Evolutionary conservation across 2,797 vertebrate species (phyloP), one percentile per base, ranked within the genome.

Genomic region (Hybognathus amarus): DNA sequence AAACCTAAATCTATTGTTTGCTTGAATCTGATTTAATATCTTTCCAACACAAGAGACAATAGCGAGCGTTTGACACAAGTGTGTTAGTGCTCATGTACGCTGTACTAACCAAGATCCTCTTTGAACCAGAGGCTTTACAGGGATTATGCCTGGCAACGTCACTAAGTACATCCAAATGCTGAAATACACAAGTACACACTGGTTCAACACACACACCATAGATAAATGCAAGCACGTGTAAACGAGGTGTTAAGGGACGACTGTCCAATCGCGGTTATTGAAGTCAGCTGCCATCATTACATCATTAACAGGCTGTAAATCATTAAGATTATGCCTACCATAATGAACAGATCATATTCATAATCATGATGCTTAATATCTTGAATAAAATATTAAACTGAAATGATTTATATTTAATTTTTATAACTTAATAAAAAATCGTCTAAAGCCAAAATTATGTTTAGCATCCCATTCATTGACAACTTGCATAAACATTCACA

Each of bases 61-160:
- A 24, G 83, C 56, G 36, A 67, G 59, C 8, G 56, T 63, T 67
- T 67, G 56, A 79, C 63, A 74, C 68, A 71, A 68, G 80, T 75
- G 56, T 27, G 36, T 83, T 83, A 42, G 80, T 82, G 69, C 68
- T 52, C 30, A 36, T 63, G 40, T 74, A 45, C 24, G 18, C 47
- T 42, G 77, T 71, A 59, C 77, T 61, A 70, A 83, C 61, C 20
- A 24, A 81, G 80, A 87, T 85, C 84, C 78, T 77, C 84, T 87
- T 83, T 84, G 82, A 77, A 85, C 47, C 50, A 59, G 15, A 10
- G 73, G 77, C 64, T 85, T 87, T 81, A 77, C 45, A 63, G 56
- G 78, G 86, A 81, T 87, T 87, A 85, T 38, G 30, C 22, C 74
- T 75, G 78, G 40, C 74, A 66, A 81, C 59, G 79, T 85, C 83